phyloP scores from a whole-genome alignment of 2,113 vertebrate genomes.

The Paratilapia polleni region DNA sequence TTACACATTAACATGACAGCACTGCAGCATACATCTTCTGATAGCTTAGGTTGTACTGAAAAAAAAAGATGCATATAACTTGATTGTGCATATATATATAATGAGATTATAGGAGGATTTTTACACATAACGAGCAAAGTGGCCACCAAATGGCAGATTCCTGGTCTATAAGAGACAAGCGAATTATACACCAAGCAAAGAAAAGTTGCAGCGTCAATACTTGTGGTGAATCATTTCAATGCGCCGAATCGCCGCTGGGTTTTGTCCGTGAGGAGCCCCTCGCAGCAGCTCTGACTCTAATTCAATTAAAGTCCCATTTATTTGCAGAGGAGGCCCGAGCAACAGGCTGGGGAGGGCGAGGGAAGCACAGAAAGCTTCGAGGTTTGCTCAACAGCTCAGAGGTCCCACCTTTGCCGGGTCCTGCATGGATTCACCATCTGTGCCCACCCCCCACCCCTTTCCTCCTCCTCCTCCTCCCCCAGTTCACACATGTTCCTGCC shows the following conservation, averaged over 20 bases:
- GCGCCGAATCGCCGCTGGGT: conserved; percentile 11
- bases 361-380: conserved; percentile 33
- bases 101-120: not conserved
- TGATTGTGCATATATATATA: not conserved
- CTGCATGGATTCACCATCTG: conserved; percentile 97
- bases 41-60: not conserved
- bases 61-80: not conserved
- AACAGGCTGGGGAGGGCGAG: conserved; percentile 53
- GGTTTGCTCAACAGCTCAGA: conserved; percentile 80
- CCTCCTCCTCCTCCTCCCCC: conserved; percentile 80
- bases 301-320: conserved; percentile 99
- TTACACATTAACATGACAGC: not conserved
- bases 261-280: conserved; percentile 80
- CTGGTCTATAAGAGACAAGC: not conserved
- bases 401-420: conserved; percentile 93
- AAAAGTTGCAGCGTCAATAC: not conserved
- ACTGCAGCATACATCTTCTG: too few species aligned
- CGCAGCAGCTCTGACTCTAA: conserved; percentile 92
- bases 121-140: not conserved
- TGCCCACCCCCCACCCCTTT: conserved; percentile 86
- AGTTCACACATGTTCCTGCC: conserved; percentile 92
- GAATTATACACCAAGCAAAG: too few species aligned
- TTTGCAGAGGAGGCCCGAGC: conserved; percentile 83
- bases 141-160: not conserved
- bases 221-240: not conserved